Conservation (phyloP, 2,888 invertebrate species). For the Drosophila mercatorum region DNA sequence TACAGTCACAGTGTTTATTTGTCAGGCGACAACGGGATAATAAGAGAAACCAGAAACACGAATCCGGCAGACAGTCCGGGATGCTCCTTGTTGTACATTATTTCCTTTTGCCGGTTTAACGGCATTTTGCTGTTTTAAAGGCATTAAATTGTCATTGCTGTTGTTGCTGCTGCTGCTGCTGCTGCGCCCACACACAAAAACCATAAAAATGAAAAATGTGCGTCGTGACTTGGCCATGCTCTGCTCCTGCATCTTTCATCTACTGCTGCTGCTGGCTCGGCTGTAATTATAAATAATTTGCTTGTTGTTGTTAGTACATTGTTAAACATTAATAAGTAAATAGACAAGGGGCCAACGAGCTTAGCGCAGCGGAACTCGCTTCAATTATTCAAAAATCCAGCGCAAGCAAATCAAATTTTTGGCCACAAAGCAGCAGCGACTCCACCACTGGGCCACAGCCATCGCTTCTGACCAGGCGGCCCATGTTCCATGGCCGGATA, state of each 20-base stretch:
- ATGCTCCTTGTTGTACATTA: constrained; percentile 39
- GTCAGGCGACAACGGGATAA: constrained; percentile 79
- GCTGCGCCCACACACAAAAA: constrained; percentile 31
- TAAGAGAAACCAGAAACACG: constrained; percentile 61
- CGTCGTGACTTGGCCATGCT: constrained; percentile 51
- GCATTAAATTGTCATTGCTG: constrained; percentile 71
- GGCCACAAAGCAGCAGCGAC: constrained; percentile 27
- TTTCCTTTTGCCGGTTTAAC: constrained; percentile 69
- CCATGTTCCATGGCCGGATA: constrained; percentile 28
- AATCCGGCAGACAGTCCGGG: constrained; percentile 51
- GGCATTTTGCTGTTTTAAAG: constrained; percentile 76
- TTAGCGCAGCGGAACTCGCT: constrained; percentile 34
- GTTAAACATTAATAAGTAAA: constrained; percentile 69
- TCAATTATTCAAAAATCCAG: constrained; percentile 63
- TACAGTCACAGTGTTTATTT: constrained; percentile 63
- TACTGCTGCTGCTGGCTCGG: constrained; percentile 13
- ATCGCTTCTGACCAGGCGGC: not conserved
- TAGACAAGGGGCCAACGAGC: constrained; percentile 57
- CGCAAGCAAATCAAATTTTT: constrained; percentile 66
- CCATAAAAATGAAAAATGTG: constrained; percentile 75
- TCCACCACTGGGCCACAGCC: not conserved
- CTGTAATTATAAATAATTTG: constrained; percentile 75
- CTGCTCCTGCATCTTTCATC: constrained; percentile 17
- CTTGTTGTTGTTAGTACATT: constrained; percentile 32
- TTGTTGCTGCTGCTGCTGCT: constrained; percentile 22